phyloP scores from a whole-genome alignment of 1,140 invertebrate species.

The Lysiphlebus fabarum region DNA sequence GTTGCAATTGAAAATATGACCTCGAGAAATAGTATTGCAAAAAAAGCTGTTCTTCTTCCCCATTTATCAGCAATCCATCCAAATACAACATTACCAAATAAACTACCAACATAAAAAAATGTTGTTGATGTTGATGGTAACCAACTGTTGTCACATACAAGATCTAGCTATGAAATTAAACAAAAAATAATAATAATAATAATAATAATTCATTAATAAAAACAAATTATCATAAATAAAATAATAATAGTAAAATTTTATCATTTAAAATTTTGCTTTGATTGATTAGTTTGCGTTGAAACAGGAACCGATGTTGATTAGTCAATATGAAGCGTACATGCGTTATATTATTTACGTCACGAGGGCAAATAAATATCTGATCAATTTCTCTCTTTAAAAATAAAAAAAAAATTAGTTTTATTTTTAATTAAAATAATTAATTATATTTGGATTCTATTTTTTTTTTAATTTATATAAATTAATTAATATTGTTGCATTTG shows the following conservation, averaged over 20 bases:
- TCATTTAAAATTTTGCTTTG: constrained; percentile 19
- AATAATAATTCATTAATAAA: neutral
- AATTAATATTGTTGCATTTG: too few species aligned
- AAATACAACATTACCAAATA: constrained; percentile 70
- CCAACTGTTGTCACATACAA: constrained; percentile 67
- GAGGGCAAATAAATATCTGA: neutral
- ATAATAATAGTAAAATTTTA: neutral
- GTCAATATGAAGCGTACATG: constrained; percentile 1
- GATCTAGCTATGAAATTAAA: constrained; percentile 61
- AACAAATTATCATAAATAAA: neutral
- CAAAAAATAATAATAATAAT: constrained; percentile 41
- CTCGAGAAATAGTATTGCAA: constrained; percentile 66
- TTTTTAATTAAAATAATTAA: too few species aligned
- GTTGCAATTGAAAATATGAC: constrained; percentile 67
- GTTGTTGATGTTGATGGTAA: constrained; percentile 64
- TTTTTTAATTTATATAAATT: too few species aligned
- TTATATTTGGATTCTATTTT: too few species aligned
- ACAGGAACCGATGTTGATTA: constrained; percentile 28
- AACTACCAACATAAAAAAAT: constrained; percentile 67
- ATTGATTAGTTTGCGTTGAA: constrained; percentile 18
- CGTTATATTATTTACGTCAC: neutral
- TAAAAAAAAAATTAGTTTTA: too few species aligned
- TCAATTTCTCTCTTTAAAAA: neutral
- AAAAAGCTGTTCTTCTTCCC: constrained; percentile 67
- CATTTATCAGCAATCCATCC: constrained; percentile 70